A percentile compares a stretch with the other conserved stretches of the same genome.
phyloP scores from a whole-genome alignment of 2,888 invertebrate genomes.

The Habrosyne pyritoides region DNA sequence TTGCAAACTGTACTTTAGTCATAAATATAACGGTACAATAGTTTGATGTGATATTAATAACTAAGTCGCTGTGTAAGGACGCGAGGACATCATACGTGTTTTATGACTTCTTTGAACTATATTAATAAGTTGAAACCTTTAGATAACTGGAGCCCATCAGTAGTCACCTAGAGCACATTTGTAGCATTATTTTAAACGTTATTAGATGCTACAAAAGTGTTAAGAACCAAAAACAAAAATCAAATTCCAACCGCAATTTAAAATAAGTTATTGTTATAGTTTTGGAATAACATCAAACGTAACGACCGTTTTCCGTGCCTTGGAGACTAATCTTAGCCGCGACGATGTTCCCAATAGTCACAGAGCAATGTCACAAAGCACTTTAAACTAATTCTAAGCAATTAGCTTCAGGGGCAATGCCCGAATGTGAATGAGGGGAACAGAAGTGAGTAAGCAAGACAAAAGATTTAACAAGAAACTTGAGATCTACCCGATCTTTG shows the following conservation, averaged over 20 bases:
- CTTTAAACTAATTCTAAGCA: conserved; percentile 49
- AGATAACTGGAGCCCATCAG: background rate
- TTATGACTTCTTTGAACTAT: background rate
- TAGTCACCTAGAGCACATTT: background rate
- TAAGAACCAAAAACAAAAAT: background rate
- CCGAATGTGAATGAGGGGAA: conserved; percentile 40
- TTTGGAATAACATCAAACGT: conserved; percentile 16
- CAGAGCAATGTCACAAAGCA: conserved; percentile 38
- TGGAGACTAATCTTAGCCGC: conserved; percentile 2
- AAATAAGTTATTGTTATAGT: background rate
- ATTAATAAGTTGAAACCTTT: background rate
- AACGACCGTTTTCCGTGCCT: conserved; percentile 29
- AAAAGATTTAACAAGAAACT: conserved; percentile 5
- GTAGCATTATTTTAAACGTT: background rate
- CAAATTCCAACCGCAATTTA: background rate
- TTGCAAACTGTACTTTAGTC: background rate
- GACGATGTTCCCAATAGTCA: conserved; percentile 8
- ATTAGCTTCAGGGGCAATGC: conserved; percentile 45
- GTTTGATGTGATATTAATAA: background rate
- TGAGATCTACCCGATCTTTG: conserved; percentile 11
- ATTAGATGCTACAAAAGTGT: background rate
- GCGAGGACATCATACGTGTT: background rate
- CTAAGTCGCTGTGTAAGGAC: background rate
- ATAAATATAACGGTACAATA: background rate
- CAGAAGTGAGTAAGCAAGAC: conserved; percentile 30